phyloP scores from a whole-genome alignment of 2,797 vertebrate genomes.

The Phalanger gymnotis region DNA sequence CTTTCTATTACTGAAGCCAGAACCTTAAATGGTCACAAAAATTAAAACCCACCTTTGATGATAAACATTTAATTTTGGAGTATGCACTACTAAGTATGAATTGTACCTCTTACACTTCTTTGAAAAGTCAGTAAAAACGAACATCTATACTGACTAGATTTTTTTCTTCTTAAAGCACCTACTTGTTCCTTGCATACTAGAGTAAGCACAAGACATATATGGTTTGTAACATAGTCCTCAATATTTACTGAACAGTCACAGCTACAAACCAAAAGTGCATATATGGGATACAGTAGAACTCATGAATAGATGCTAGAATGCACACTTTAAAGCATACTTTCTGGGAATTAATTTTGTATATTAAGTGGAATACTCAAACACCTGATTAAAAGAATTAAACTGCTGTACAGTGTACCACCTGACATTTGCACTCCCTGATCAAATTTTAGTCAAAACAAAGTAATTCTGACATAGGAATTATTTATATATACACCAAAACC shows the following conservation, averaged over 20 bases:
- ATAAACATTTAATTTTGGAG: conserved; percentile 82
- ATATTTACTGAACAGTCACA: conserved; percentile 77
- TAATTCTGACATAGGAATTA: conserved; percentile 64
- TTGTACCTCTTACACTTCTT: conserved; percentile 78
- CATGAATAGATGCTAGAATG: conserved; percentile 72
- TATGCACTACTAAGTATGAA: conserved; percentile 80
- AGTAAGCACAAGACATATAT: conserved; percentile 81
- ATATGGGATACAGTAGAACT: conserved; percentile 81
- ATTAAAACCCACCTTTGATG: conserved; percentile 82
- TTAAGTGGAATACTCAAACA: conserved; percentile 73
- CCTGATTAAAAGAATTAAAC: conserved; percentile 72
- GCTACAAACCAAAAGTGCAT: conserved; percentile 86
- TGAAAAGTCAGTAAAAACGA: conserved; percentile 78
- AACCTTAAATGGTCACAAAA: conserved; percentile 82
- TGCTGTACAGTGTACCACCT: conserved; percentile 70
- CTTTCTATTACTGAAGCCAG: conserved; percentile 85
- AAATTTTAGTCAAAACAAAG: conserved; percentile 49
- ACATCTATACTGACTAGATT: conserved; percentile 68
- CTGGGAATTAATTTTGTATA: conserved; percentile 76
- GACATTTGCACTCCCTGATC: conserved; percentile 68
- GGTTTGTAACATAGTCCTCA: conserved; percentile 82
- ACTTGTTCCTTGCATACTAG: conserved; percentile 83
- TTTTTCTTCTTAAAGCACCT: conserved; percentile 83
- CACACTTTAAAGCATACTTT: conserved; percentile 76
- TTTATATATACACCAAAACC: conserved; percentile 23